Evolutionary conservation across 2,113 vertebrate species (phyloP).

Genomic region (Rhynchopsitta pachyrhyncha): DNA sequence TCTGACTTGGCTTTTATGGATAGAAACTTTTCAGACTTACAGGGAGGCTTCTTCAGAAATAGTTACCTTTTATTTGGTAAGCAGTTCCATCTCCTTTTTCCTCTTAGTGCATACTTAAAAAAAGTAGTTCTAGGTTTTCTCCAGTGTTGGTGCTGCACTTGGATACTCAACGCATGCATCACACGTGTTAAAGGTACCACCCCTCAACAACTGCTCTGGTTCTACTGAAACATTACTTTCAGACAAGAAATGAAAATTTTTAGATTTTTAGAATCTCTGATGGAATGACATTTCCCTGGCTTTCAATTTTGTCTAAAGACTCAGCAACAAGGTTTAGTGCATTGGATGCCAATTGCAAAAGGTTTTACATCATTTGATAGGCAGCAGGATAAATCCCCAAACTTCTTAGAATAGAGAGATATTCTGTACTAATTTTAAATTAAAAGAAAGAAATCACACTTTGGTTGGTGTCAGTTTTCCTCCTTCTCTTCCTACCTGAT

Average conservation of each 20-base stretch:
- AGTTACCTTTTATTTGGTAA: not conserved
- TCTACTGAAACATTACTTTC: not conserved
- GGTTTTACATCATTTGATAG: not conserved
- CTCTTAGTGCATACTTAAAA: not conserved
- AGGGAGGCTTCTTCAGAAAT: not conserved
- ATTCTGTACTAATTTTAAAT: constrained; percentile 11
- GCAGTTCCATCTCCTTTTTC: not conserved
- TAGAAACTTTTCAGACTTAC: not conserved
- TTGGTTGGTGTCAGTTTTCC: not conserved
- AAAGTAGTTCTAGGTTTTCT: not conserved
- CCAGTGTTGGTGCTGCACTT: not conserved
- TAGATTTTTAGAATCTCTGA: not conserved
- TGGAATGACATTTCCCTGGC: constrained; percentile 14
- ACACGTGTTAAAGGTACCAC: not conserved
- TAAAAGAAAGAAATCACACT: not conserved
- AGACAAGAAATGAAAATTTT: not conserved
- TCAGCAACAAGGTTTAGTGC: not conserved
- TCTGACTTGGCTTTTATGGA: not conserved
- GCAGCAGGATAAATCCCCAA: not conserved
- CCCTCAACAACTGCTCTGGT: not conserved
- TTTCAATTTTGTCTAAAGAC: constrained; percentile 22
- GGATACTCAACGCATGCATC: not conserved
- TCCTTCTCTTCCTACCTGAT: not conserved
- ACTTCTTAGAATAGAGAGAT: not conserved
- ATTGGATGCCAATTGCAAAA: not conserved